Conservation (phyloP, 2,113 vertebrate species). For the Cheirogaleus medius region DNA sequence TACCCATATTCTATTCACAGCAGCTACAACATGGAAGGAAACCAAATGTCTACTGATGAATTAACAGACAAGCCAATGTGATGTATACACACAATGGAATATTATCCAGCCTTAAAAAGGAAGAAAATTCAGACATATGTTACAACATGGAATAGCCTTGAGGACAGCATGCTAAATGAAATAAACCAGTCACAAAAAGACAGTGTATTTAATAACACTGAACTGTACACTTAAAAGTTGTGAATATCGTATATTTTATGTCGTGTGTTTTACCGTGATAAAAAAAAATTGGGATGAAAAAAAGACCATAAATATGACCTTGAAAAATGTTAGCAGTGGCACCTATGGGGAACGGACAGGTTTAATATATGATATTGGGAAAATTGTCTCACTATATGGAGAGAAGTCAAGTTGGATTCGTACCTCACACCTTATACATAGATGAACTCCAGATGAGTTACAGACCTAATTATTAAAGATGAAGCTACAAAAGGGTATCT, state of each 20-base stretch:
- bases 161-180: not conserved
- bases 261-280: not conserved
- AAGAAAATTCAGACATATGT: not conserved
- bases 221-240: not conserved
- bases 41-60: not conserved
- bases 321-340: not conserved
- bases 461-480: not conserved
- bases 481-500: not conserved
- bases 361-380: not conserved
- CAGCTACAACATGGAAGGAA: not conserved
- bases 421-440: not conserved
- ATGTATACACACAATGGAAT: not conserved
- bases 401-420: not conserved
- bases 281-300: not conserved
- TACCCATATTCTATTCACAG: not conserved
- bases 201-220: not conserved
- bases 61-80: not conserved
- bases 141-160: not conserved
- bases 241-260: not conserved
- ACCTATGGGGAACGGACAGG: not conserved
- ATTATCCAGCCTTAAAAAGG: not conserved
- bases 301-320: not conserved
- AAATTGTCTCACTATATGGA: not conserved
- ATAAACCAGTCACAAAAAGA: not conserved
- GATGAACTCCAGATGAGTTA: not conserved